Percentiles rank a stretch among this genome's conserved stretches.
Evolutionary conservation across 2,797 vertebrate genomes (phyloP).

Genomic region (Hippopotamyrus pictus): DNA sequence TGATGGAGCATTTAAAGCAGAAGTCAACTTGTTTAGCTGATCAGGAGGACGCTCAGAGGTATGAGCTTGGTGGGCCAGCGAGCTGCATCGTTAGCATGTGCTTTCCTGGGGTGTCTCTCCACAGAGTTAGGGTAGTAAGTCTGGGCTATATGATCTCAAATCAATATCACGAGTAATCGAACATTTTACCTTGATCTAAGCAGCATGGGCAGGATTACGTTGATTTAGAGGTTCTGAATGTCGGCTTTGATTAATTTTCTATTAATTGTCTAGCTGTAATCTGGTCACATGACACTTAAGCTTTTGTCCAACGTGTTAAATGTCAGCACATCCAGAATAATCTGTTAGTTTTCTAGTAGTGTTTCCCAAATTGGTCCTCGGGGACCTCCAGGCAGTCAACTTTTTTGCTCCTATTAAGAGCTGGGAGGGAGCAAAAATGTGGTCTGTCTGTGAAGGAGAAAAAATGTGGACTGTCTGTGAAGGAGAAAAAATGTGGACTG

Average conservation of each 20-base stretch:
- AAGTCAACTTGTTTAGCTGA: conserved; percentile 88
- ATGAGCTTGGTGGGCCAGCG: conserved; percentile 23
- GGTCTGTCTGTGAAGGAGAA: not conserved
- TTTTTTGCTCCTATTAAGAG: not conserved
- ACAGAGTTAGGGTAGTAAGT: not conserved
- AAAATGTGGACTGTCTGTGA: not conserved
- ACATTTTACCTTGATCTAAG: not conserved
- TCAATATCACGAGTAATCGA: not conserved
- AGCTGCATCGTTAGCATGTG: not conserved
- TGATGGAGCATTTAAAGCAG: conserved; percentile 91
- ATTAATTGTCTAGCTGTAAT: not conserved
- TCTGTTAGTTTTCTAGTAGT: not conserved
- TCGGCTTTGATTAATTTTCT: not conserved
- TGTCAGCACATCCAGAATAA: not conserved
- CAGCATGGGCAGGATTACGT: not conserved
- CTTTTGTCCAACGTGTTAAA: not conserved
- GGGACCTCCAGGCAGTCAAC: not conserved
- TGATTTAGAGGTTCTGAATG: not conserved
- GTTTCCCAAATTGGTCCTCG: not conserved
- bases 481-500: no score
- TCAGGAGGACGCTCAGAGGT: conserved; percentile 96
- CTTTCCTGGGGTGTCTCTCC: not conserved
- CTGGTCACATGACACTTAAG: not conserved
- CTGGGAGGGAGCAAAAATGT: not conserved
- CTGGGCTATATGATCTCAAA: not conserved